Evolutionary conservation across 2,888 invertebrate species (phyloP).

Genomic region (Lithosia quadra): DNA sequence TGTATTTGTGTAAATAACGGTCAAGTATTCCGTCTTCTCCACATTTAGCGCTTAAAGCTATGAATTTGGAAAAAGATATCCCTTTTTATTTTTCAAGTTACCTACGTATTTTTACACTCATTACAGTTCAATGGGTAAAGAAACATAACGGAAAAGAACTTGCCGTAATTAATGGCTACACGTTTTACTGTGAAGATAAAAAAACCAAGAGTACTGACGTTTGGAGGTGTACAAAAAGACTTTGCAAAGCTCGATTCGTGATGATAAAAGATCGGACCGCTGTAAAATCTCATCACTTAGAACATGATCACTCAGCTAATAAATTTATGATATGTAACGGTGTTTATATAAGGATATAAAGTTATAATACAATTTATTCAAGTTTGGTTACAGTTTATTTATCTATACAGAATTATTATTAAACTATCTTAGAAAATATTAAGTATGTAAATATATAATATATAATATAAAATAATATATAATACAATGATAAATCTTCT

Average conservation of each 20-base stretch:
- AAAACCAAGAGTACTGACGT: slow-evolving; percentile 1
- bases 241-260: background rate
- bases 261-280: background rate
- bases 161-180: slow-evolving; percentile 42
- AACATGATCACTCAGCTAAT: slow-evolving; percentile 40
- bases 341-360: slow-evolving; percentile 16
- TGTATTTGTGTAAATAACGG: no score
- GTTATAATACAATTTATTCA: background rate
- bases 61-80: background rate
- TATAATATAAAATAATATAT: no score
- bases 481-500: no score
- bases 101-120: background rate
- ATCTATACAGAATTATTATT: no score
- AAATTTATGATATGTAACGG: slow-evolving; percentile 39
- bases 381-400: no score
- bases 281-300: background rate
- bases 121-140: slow-evolving; percentile 44
- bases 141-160: slow-evolving; percentile 39
- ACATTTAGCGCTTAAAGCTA: no score
- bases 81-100: background rate
- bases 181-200: slow-evolving; percentile 31
- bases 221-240: slow-evolving; percentile 14
- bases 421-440: no score
- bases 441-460: no score
- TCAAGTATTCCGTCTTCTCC: no score